Base-by-base conservation (phyloP, 2,888 invertebrate species). In the Escarpia spicata region DNA sequence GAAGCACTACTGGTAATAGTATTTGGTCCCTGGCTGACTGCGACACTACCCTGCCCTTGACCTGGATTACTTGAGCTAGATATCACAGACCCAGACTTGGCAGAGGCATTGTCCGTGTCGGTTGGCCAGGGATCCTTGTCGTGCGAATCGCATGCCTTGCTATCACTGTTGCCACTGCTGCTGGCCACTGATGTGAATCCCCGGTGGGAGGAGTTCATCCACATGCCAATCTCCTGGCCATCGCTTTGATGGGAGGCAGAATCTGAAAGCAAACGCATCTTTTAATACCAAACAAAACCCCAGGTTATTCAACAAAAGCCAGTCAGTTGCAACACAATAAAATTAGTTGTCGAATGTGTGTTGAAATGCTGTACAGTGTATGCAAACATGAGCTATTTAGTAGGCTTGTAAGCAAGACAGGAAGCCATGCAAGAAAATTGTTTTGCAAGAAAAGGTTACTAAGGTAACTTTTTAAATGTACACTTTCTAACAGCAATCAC, bases 41-140 rank as follows among this genome's bases (percentile, higher is more conserved):
- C n/a, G 75, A 75, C 75, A 75, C 75, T 75, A 75, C 75, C 75
- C n/a, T 75, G 75, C 26, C 75, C 75, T 1, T 75, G 75, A 75
- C 75, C 75, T 75, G 75, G 75, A 75, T 75, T 75, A 75, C 75
- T 75, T 75, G 75, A 75, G 75, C 75, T 75, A 75, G 75, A 75
- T 75, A 75, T 75, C 75, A 75, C 75, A 91, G 91, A 44, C 91
- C 91, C 43, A 91, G 91, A 44, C 43, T 91, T 44, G 43, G 91
- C 43, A 43, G 44, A 31, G n/a, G 91, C 91, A 91, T 91, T 91
- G 91, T 91, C 44, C 91, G 43, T 43, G 91, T 91, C 91, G 44
- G 91, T 91, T 31, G 43, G 91, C 91, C 44, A 44, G 91, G 91
- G 44, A 91, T 44, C 91, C 43, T 91, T 44, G 91, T 91, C 44